phyloP scores from a whole-genome alignment of 1,140 invertebrate genomes.

The Gerris buenoi region DNA sequence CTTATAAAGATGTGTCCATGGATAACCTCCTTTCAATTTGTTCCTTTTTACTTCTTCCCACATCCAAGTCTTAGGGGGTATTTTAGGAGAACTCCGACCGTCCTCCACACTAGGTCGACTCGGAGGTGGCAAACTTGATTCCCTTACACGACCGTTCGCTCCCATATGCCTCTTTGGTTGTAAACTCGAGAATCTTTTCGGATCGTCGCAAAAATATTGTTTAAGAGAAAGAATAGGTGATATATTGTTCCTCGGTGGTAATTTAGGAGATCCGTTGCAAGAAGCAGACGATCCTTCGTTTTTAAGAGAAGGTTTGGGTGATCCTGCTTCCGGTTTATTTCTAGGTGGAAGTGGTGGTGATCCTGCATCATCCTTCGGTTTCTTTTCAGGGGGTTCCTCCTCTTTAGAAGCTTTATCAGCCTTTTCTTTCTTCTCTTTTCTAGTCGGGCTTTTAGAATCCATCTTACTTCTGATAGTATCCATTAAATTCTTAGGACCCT shows the following conservation, averaged over 20 bases:
- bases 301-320: neutral
- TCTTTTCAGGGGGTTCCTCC: neutral
- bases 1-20: slow-evolving; percentile 32
- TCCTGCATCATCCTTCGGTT: neutral
- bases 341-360: neutral
- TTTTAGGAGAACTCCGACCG: neutral
- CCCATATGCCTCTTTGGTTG: neutral
- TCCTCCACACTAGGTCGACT: neutral
- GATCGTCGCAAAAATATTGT: neutral
- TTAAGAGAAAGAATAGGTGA: neutral
- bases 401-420: too few relatives aligned
- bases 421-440: neutral
- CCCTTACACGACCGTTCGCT: neutral
- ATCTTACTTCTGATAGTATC: neutral
- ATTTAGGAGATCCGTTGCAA: too few relatives aligned
- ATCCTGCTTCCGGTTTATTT: neutral
- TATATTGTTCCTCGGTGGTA: too few relatives aligned
- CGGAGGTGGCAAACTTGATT: neutral
- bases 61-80: slow-evolving; percentile 30
- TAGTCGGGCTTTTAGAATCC: neutral
- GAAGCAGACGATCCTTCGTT: neutral
- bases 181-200: neutral
- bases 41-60: slow-evolving; percentile 31
- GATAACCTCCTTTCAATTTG: slow-evolving; percentile 28
- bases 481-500: neutral